Evolutionary conservation across 2,888 invertebrate species (phyloP).

Genomic region (Drosophila limbata): DNA sequence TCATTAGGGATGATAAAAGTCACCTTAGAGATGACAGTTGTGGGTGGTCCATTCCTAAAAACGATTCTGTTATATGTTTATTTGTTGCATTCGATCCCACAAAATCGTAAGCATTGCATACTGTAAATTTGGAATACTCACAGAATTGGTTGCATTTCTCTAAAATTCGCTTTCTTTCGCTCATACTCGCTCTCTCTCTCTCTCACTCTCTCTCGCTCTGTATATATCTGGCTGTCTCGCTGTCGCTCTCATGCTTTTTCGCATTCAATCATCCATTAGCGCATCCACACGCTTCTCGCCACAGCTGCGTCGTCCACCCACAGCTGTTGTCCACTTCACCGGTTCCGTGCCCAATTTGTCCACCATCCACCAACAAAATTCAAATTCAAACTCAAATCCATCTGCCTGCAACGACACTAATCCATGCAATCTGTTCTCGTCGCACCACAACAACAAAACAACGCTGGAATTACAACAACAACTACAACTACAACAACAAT

Average conservation of each 20-base stretch:
- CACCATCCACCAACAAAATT: slow-evolving; percentile 44
- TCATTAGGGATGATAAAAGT: neutral
- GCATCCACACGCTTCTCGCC: slow-evolving; percentile 83
- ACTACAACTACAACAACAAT: slow-evolving; percentile 50
- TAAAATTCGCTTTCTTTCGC: neutral
- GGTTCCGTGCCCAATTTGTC: slow-evolving; percentile 88
- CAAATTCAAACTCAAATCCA: slow-evolving; percentile 46
- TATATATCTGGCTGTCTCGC: slow-evolving; percentile 4
- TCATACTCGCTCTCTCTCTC: neutral
- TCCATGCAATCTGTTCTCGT: slow-evolving; percentile 45
- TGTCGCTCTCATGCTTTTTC: slow-evolving; percentile 27
- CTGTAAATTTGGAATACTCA: slow-evolving; percentile 33
- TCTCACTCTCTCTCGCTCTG: neutral
- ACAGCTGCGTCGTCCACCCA: slow-evolving; percentile 82
- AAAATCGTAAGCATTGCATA: slow-evolving; percentile 38
- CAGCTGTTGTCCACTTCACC: slow-evolving; percentile 85
- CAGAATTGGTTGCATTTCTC: slow-evolving; percentile 41
- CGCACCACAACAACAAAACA: slow-evolving; percentile 51
- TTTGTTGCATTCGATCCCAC: neutral
- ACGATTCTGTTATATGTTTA: neutral
- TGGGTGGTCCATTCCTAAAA: neutral
- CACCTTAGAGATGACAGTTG: neutral
- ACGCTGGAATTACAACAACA: slow-evolving; percentile 75
- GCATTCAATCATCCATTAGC: slow-evolving; percentile 68
- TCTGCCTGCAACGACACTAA: slow-evolving; percentile 54